Evolutionary conservation across 2,113 vertebrate genomes (phyloP).

Genomic region (Archilochus colubris): DNA sequence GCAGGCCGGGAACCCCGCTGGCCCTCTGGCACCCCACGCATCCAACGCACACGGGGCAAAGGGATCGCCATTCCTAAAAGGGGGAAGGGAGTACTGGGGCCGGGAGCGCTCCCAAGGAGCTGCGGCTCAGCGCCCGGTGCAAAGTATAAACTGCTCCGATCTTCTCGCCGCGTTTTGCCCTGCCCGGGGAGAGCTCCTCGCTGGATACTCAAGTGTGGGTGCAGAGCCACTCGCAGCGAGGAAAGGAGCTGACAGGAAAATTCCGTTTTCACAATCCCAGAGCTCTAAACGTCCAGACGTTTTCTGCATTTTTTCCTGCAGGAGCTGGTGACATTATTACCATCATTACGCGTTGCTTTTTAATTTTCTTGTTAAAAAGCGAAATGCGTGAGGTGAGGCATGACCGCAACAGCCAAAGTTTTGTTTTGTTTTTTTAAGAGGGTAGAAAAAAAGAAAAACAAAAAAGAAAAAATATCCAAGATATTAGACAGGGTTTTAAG

Average conservation of each 20-base stretch:
- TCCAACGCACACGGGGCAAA: not conserved
- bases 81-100: not conserved
- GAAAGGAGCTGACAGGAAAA: constrained; percentile 31
- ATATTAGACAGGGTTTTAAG: not conserved
- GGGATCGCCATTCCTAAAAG: not conserved
- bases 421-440: not conserved
- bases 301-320: constrained; percentile 17
- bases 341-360: not conserved
- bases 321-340: not conserved
- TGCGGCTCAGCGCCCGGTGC: not conserved
- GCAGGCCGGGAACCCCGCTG: not conserved
- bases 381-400: not conserved
- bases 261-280: not conserved
- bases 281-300: not conserved
- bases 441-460: not conserved
- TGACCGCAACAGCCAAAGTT: not conserved
- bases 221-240: not conserved
- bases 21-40: not conserved
- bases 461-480: not conserved
- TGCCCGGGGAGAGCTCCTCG: not conserved
- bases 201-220: not conserved
- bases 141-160: not conserved
- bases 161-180: not conserved
- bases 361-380: not conserved
- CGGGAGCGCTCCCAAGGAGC: not conserved